Evolutionary conservation across 2,888 invertebrate species (phyloP).

Genomic region (Tillus elongatus): DNA sequence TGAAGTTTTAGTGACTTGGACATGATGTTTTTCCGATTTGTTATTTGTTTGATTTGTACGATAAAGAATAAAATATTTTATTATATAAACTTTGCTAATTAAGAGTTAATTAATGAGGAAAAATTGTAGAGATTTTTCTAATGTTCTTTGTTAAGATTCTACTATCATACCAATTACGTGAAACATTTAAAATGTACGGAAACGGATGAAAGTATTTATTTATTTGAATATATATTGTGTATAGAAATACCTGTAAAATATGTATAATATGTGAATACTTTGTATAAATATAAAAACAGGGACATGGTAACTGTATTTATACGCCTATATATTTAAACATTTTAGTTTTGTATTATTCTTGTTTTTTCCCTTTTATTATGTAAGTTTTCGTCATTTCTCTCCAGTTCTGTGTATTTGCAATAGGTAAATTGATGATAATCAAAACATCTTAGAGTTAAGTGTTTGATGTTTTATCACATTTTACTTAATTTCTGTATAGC

Average conservation of each 20-base stretch:
- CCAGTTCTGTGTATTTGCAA: not conserved
- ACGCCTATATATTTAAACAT: not conserved
- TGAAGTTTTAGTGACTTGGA: not conserved
- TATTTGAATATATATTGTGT: not conserved
- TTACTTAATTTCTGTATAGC: constrained; percentile 1
- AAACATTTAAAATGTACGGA: not conserved
- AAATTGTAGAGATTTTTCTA: too few species aligned
- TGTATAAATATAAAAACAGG: constrained; percentile 1
- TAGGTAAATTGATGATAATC: not conserved
- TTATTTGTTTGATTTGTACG: too few species aligned
- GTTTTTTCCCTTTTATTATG: constrained; percentile 1
- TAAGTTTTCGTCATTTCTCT: not conserved
- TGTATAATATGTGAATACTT: constrained; percentile 1
- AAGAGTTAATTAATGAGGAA: too few species aligned
- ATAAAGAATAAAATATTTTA: too few species aligned
- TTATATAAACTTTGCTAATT: too few species aligned
- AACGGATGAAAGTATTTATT: constrained; percentile 1
- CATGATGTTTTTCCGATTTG: not conserved
- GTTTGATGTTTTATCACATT: not conserved
- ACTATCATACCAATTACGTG: too few species aligned
- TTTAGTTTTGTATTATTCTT: not conserved
- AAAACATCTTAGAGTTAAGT: not conserved
- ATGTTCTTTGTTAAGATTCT: too few species aligned
- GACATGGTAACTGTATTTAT: not conserved
- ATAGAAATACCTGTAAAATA: not conserved